A percentile compares a stretch with the other conserved stretches of the same genome.
Conservation (phyloP, 1,140 invertebrate species). For the Pemphigus obesinymphae region DNA sequence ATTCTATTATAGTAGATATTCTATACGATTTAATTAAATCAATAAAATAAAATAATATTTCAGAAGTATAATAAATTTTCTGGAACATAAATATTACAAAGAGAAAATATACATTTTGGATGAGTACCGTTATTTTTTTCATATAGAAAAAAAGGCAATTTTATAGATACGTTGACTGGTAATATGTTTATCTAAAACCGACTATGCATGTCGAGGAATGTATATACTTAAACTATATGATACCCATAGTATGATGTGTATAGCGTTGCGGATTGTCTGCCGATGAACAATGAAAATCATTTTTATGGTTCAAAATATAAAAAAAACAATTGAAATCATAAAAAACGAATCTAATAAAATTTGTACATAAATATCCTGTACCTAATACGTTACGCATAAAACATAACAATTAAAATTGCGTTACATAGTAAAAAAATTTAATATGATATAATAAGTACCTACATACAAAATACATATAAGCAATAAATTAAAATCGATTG, state of each 20-base stretch:
- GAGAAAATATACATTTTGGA: background rate
- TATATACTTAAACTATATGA: background rate
- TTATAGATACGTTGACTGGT: background rate
- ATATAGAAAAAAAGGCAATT: background rate
- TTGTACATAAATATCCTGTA: background rate
- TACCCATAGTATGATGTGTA: background rate
- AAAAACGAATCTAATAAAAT: background rate
- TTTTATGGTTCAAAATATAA: background rate
- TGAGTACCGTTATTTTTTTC: background rate
- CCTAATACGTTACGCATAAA: too few species aligned
- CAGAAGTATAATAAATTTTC: too few species aligned
- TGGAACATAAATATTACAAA: too few species aligned
- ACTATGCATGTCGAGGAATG: slow-evolving; percentile 21
- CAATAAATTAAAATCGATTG: too few species aligned
- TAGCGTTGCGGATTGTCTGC: background rate
- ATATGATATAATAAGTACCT: too few species aligned
- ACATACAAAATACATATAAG: too few species aligned
- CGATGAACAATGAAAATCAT: background rate
- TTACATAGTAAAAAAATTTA: too few species aligned
- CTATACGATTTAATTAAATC: too few species aligned
- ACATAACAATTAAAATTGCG: too few species aligned
- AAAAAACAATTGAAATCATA: background rate
- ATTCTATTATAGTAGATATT: too few species aligned
- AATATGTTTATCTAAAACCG: background rate
- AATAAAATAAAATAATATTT: too few species aligned